These are phyloP conservation scores for Cheumatopsyche charites DNA, from an alignment of 1,140 invertebrate genomes.

Conservation along the genomic window DNA sequence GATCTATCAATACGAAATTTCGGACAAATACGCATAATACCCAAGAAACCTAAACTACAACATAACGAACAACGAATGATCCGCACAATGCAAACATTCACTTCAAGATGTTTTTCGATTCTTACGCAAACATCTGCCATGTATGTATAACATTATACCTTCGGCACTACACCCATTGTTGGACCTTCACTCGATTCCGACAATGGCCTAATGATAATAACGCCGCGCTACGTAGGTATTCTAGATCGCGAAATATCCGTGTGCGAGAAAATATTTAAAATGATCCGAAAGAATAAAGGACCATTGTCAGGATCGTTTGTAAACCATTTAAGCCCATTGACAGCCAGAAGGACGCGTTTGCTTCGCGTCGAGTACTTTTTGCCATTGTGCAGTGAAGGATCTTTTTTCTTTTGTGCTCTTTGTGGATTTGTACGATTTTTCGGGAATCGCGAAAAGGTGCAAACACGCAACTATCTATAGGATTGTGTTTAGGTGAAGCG, in stretches of 20 bases:
- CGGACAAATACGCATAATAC: too few relatives aligned
- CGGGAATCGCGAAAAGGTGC: too few relatives aligned
- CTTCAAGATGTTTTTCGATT: conserved; percentile 32
- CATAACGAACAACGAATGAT: conserved; percentile 8
- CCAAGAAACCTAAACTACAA: too few relatives aligned
- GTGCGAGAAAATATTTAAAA: too few relatives aligned
- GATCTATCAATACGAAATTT: too few relatives aligned
- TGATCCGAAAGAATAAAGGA: neutral
- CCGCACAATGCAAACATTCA: neutral
- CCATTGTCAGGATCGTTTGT: conserved; percentile 48
- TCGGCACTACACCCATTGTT: too few relatives aligned
- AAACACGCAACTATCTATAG: too few relatives aligned
- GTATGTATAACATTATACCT: neutral
- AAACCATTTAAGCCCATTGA: conserved; percentile 49
- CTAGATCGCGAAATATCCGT: conserved; percentile 9
- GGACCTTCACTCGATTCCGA: neutral
- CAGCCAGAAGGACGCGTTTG: conserved; percentile 43
- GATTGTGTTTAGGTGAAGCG: too few relatives aligned
- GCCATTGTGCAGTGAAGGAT: conserved; percentile 40
- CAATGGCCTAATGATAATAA: conserved; percentile 15
- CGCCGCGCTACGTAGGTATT: conserved; percentile 2
- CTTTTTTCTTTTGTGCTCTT: conserved; percentile 43
- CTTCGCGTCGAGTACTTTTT: conserved; percentile 30
- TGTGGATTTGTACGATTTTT: neutral
- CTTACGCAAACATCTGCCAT: conserved; percentile 30